phyloP scores from a whole-genome alignment of 2,797 vertebrate genomes.

The Pseudochirops corinnae region DNA sequence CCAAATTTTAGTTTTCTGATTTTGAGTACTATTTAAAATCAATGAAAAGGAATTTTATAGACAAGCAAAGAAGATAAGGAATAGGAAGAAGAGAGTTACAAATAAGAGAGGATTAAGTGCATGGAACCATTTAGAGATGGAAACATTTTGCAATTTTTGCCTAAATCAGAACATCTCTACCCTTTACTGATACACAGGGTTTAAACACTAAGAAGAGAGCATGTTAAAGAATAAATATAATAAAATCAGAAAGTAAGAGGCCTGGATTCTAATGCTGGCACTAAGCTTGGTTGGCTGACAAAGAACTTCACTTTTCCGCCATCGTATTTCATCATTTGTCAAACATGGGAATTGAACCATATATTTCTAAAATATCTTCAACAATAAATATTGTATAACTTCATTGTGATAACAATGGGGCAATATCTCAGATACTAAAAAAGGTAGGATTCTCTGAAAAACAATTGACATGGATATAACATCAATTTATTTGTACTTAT shows the following conservation, averaged over 20 bases:
- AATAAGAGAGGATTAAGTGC: conserved; percentile 1
- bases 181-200: neutral
- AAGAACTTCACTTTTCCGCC: neutral
- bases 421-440: neutral
- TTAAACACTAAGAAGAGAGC: neutral
- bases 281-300: neutral
- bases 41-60: conserved; percentile 13
- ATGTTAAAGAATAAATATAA: neutral
- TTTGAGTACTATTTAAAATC: conserved; percentile 11
- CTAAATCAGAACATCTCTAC: neutral
- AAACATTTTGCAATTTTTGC: neutral
- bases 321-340: neutral
- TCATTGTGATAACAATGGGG: neutral
- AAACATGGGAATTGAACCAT: neutral
- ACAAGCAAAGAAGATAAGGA: neutral
- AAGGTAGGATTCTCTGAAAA: neutral
- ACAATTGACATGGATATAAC: neutral
- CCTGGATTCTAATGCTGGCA: neutral
- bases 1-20: conserved; percentile 8
- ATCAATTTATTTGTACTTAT: neutral
- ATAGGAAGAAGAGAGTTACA: neutral
- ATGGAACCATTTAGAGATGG: neutral
- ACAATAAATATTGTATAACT: neutral
- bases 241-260: neutral
- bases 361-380: neutral